Evolutionary conservation across 2,113 vertebrate species (phyloP).

Genomic region (Cranoglanis bouderius): DNA sequence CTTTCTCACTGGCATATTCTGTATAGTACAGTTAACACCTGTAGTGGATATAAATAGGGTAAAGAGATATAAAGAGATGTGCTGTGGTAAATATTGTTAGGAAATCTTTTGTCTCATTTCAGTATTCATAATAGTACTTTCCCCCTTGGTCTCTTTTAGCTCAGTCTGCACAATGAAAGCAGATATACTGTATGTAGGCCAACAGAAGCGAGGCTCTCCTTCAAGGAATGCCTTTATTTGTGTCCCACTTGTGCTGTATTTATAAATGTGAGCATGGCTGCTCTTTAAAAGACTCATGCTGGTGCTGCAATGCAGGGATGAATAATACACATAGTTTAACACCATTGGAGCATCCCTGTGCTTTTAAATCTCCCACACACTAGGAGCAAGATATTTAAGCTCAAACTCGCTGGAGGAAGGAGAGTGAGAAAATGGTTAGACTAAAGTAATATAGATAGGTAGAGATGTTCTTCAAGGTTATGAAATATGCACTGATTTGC

Average conservation of each 20-base stretch:
- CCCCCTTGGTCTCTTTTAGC: constrained; percentile 30
- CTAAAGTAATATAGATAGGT: not conserved
- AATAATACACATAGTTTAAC: constrained; percentile 47
- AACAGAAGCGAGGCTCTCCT: constrained; percentile 66
- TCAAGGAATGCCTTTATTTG: constrained; percentile 72
- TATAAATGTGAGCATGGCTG: constrained; percentile 22
- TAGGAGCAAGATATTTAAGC: constrained; percentile 28
- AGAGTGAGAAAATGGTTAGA: constrained; percentile 6
- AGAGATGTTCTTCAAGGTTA: constrained; percentile 6
- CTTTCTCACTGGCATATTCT: not conserved
- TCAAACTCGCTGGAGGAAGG: not conserved
- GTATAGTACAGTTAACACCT: not conserved
- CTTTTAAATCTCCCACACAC: constrained; percentile 51
- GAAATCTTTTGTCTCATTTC: constrained; percentile 56
- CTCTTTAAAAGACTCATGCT: constrained; percentile 41
- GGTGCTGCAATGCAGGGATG: constrained; percentile 47
- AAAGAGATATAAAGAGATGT: not conserved
- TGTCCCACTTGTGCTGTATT: constrained; percentile 63
- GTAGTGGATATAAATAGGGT: not conserved
- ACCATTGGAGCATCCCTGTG: constrained; percentile 29
- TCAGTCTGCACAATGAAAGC: constrained; percentile 44
- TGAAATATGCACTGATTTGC: constrained; percentile 7
- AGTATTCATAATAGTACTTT: constrained; percentile 56
- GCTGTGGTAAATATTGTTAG: constrained; percentile 40
- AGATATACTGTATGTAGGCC: constrained; percentile 67